phyloP scores from a whole-genome alignment of 1,140 invertebrate genomes.

The Centruroides vittatus region DNA sequence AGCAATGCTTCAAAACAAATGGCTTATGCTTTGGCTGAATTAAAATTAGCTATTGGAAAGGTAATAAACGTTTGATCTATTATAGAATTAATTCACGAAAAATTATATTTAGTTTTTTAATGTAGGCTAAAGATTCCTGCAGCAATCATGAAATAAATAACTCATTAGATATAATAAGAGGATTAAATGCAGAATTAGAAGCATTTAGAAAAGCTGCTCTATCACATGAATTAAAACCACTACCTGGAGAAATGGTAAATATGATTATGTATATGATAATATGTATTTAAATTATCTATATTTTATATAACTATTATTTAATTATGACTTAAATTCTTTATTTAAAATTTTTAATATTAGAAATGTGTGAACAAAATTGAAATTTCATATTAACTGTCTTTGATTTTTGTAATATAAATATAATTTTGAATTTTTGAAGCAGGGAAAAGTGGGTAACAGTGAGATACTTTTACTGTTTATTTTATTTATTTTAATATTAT shows the following conservation, averaged over 20 bases:
- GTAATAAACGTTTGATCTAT: background rate
- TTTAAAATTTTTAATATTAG: too few relatives aligned
- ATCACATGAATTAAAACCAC: constrained; percentile 49
- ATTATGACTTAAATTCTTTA: too few relatives aligned
- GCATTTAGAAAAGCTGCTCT: constrained; percentile 59
- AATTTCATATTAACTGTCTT: too few relatives aligned
- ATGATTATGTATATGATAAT: background rate
- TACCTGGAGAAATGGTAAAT: constrained; percentile 63
- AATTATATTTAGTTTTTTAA: background rate
- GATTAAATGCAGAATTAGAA: constrained; percentile 61
- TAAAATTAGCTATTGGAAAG: constrained; percentile 61
- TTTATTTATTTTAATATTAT: too few relatives aligned
- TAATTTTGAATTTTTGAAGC: too few relatives aligned
- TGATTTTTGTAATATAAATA: too few relatives aligned
- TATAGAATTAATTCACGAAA: background rate
- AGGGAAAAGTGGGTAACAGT: too few relatives aligned
- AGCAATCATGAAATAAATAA: constrained; percentile 66
- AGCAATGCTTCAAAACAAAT: constrained; percentile 57
- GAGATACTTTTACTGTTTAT: too few relatives aligned
- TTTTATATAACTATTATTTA: too few relatives aligned
- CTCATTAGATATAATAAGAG: constrained; percentile 60
- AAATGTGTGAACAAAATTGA: too few relatives aligned
- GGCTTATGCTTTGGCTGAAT: constrained; percentile 54
- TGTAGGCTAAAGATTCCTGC: constrained; percentile 59
- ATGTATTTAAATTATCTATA: too few relatives aligned